phyloP scores from a whole-genome alignment of 1,140 invertebrate genomes.

The Ectropis grisescens region DNA sequence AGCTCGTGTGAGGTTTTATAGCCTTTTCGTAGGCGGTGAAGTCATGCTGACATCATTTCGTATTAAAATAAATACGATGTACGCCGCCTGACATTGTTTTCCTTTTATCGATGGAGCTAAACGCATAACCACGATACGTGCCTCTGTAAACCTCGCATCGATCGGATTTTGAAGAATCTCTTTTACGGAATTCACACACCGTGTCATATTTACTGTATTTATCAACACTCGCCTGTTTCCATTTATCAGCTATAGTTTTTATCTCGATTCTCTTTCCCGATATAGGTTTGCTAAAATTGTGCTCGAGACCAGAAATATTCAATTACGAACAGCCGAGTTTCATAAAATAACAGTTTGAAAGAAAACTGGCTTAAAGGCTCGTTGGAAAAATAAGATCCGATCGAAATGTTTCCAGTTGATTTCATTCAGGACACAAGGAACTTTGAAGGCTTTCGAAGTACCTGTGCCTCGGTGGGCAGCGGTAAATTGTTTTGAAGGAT shows the following conservation, averaged over 20 bases:
- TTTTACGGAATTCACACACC: background rate
- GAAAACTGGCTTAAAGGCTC: too few relatives aligned
- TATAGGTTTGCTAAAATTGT: too few relatives aligned
- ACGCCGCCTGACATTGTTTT: slow-evolving; percentile 12
- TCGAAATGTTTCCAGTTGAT: background rate
- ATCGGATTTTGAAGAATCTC: background rate
- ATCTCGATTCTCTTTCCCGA: too few relatives aligned
- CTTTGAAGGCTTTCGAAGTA: too few relatives aligned
- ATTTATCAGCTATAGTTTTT: too few relatives aligned
- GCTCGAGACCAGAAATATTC: too few relatives aligned
- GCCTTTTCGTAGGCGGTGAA: too few relatives aligned
- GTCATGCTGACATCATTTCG: slow-evolving; percentile 16
- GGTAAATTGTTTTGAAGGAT: background rate
- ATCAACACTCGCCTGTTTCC: too few relatives aligned
- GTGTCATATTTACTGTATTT: background rate
- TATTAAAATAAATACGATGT: slow-evolving; percentile 10
- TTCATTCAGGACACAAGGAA: background rate
- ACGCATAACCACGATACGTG: slow-evolving; percentile 2
- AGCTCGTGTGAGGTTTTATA: too few relatives aligned
- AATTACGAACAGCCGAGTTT: too few relatives aligned
- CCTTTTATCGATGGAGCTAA: slow-evolving; percentile 16
- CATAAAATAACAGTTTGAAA: too few relatives aligned
- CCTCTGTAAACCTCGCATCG: background rate
- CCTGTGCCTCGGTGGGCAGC: too few relatives aligned
- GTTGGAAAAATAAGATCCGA: background rate